Evolutionary conservation across 2,797 vertebrate species (phyloP), one percentile per base, ranked within the genome.

Genomic region (Lophotriccus pileatus): DNA sequence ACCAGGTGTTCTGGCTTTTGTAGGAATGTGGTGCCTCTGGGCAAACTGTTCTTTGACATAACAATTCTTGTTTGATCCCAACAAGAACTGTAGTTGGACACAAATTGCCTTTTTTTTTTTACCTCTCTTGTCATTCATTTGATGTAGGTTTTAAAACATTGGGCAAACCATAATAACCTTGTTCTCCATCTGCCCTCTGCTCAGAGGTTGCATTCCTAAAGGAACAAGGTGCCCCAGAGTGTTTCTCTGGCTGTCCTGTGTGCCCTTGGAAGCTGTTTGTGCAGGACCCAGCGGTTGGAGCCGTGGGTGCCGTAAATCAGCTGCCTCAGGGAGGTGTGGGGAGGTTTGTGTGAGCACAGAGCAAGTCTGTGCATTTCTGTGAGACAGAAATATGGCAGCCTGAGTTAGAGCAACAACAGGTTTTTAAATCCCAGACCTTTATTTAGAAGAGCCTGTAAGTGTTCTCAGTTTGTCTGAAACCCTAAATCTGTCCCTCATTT

Each of bases 401-500:
- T 23, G 22, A 73, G 89, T 81, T 67, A 34, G 59, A 93, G 60
- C 67, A 90, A 32, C 82, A 9, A 9, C 7, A 2, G 59, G 5
- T 37, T 17, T 21, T 72, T 21, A 6, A 83, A 52, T 69, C 76
- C 69, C 85, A 84, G 56, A 17, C 66, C 84, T 55, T 44, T 86
- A 36, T 89, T 94, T 83, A 72, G 76, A 85, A 83, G 75, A 85
- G 76, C 41, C 87, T 90, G 46, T 23, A 36, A 84, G 73, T 58
- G 78, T 90, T 94, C 49, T 62, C 28, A 19, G 84, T 84, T 86
- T 9, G 20, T 91, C 88, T 62, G 30, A 85, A 94, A 75, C 76
- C 81, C 73, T 90, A 93, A 77, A 89, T 95, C 76, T 93, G 84
- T 58, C 52, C 73, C 70, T 84, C 32, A 6, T 74, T 91, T 84